Percentiles rank a stretch among this genome's conserved stretches.
Conservation (phyloP, 2,888 invertebrate species). For the Agrypnus murinus region DNA sequence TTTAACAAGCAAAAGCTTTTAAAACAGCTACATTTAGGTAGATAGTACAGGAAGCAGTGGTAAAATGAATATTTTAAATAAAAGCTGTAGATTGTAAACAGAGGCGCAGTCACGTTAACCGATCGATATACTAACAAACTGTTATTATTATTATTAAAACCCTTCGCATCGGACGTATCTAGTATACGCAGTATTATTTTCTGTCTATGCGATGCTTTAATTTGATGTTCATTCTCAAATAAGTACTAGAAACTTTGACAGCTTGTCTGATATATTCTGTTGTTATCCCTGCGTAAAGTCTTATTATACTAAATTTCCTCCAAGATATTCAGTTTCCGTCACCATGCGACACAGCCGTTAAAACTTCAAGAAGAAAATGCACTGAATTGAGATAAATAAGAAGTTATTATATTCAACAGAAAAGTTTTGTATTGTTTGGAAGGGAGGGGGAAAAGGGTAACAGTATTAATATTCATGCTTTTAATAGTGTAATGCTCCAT, state of each 20-base stretch:
- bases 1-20: no score
- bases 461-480: constrained; percentile 33
- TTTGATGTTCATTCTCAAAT: background rate
- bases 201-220: background rate
- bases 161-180: no score
- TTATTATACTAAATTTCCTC: constrained; percentile 9
- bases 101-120: background rate
- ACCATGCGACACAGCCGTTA: background rate
- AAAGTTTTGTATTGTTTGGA: constrained; percentile 15
- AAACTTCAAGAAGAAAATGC: constrained; percentile 23
- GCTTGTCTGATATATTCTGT: background rate
- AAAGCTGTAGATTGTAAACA: background rate
- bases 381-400: constrained; percentile 15
- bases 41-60: constrained; percentile 5
- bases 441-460: background rate
- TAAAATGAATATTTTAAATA: constrained; percentile 4
- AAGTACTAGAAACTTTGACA: constrained; percentile 10
- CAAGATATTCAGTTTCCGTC: constrained; percentile 12
- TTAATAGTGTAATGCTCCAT: constrained; percentile 3
- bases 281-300: background rate
- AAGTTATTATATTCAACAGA: constrained; percentile 21
- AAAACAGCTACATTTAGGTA: background rate
- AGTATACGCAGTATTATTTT: background rate
- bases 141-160: no score
- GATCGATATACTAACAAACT: background rate